phyloP scores from a whole-genome alignment of 2,888 invertebrate species.

The Oligia latruncula region DNA sequence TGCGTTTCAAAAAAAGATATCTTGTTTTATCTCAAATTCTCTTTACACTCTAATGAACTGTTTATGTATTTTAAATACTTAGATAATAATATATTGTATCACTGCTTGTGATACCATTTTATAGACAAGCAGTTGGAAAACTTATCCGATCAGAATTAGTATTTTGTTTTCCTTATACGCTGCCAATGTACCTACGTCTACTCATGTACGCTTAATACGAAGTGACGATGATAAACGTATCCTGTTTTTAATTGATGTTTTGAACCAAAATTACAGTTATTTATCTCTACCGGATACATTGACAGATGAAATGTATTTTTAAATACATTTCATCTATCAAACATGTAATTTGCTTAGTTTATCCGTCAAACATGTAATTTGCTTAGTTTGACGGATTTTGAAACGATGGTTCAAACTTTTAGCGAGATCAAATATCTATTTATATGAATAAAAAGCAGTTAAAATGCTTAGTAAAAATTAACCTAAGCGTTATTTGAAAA shows the following conservation, averaged over 20 bases:
- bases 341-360: neutral
- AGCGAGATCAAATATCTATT: neutral
- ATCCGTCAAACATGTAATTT: neutral
- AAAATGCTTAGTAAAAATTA: neutral
- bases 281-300: constrained; percentile 30
- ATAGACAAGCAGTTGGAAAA: neutral
- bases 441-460: constrained; percentile 21
- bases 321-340: too few species aligned
- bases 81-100: neutral
- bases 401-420: neutral
- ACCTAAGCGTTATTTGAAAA: neutral
- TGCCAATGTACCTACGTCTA: neutral
- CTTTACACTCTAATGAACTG: neutral
- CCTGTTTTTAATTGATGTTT: constrained; percentile 26
- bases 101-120: neutral
- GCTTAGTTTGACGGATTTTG: neutral
- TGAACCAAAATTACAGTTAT: constrained; percentile 3
- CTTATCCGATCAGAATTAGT: neutral
- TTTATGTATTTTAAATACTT: neutral
- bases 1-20: neutral
- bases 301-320: neutral
- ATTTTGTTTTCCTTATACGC: constrained; percentile 7
- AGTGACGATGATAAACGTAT: constrained; percentile 31
- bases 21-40: neutral
- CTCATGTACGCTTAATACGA: too few species aligned